phyloP scores from a whole-genome alignment of 2,888 invertebrate genomes.

The Tetranychus piercei region DNA sequence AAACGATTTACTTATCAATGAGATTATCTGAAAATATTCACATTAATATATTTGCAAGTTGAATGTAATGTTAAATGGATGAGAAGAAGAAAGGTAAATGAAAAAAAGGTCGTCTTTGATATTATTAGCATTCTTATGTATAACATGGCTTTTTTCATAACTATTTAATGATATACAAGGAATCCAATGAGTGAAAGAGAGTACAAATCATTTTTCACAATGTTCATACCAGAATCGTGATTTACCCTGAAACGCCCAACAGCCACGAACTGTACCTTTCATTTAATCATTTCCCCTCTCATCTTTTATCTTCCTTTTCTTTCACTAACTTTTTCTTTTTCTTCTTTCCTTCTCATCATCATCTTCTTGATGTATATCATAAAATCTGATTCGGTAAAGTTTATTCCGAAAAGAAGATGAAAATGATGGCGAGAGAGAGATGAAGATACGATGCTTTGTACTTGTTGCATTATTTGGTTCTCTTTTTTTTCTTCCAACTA shows the following conservation, averaged over 20 bases:
- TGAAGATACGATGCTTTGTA: not conserved
- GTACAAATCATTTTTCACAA: slow-evolving; percentile 7
- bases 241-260: not conserved
- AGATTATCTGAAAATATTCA: too few relatives aligned
- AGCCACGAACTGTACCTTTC: not conserved
- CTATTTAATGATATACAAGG: too few relatives aligned
- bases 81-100: too few relatives aligned
- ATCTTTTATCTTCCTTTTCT: not conserved
- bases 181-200: not conserved
- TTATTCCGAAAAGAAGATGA: not conserved
- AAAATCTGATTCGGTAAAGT: slow-evolving; percentile 35
- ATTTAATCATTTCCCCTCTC: not conserved
- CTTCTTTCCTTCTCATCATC: slow-evolving; percentile 2
- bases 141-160: too few relatives aligned
- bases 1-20: too few relatives aligned
- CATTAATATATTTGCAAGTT: too few relatives aligned
- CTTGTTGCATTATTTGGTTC: too few relatives aligned
- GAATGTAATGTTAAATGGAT: too few relatives aligned
- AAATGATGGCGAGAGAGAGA: not conserved
- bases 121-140: too few relatives aligned
- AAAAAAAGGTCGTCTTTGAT: too few relatives aligned
- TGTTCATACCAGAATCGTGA: slow-evolving; percentile 3
- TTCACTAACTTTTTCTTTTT: not conserved
- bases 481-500: too few relatives aligned
- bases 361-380: slow-evolving; percentile 28